phyloP scores from a whole-genome alignment of 2,113 vertebrate genomes.

The Capra hircus region DNA sequence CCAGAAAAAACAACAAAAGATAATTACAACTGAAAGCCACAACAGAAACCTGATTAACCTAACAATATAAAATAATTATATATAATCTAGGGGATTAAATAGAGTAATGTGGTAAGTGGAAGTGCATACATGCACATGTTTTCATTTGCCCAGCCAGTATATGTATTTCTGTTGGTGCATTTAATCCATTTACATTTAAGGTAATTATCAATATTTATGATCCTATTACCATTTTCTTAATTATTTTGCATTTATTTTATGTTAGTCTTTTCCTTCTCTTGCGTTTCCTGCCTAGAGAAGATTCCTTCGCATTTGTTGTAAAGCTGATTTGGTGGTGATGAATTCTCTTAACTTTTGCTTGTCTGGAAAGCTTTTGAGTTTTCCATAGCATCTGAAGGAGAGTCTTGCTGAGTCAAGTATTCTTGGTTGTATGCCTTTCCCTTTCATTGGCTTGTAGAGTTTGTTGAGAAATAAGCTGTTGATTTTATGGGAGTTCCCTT shows the following conservation, averaged over 20 bases:
- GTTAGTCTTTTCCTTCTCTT: neutral
- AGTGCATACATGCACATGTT: neutral
- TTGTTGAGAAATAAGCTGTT: neutral
- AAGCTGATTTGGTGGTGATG: neutral
- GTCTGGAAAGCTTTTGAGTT: neutral
- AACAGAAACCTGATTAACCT: neutral
- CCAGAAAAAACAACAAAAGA: neutral
- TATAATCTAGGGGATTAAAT: neutral
- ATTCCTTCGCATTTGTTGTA: neutral
- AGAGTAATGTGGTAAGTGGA: neutral
- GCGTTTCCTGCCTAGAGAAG: neutral
- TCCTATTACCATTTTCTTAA: neutral
- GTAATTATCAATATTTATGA: neutral
- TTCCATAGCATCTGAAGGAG: neutral
- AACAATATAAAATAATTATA: neutral
- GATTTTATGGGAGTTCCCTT: neutral
- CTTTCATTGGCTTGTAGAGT: neutral
- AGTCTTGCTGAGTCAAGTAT: neutral
- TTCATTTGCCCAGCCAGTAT: neutral
- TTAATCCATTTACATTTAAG: neutral
- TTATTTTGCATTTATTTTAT: neutral
- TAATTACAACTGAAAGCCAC: neutral
- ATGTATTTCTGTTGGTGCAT: neutral
- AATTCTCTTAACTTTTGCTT: too few relatives aligned
- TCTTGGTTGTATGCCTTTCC: neutral